Evolutionary conservation across 2,797 vertebrate genomes (phyloP).

Genomic region (Erpetoichthys calabaricus): DNA sequence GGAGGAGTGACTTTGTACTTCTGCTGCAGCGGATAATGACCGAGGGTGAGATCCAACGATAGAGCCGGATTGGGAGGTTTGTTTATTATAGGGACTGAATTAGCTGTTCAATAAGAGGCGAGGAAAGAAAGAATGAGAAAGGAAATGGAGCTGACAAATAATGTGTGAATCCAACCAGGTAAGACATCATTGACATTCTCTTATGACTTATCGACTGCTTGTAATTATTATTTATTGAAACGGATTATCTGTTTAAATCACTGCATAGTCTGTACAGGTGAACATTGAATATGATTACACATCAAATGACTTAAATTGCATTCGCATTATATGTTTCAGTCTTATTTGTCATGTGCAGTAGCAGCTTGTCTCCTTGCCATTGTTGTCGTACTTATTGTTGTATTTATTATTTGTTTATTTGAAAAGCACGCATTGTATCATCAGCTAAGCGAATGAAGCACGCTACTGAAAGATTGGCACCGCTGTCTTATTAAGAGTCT

Average conservation of each 20-base stretch:
- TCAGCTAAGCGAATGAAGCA: no score
- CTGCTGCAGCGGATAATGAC: constrained; percentile 61
- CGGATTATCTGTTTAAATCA: constrained; percentile 13
- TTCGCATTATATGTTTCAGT: no score
- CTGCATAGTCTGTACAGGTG: constrained; percentile 23
- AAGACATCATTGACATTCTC: constrained; percentile 23
- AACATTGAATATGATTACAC: constrained; percentile 1
- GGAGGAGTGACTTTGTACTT: constrained; percentile 46
- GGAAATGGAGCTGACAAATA: constrained; percentile 31
- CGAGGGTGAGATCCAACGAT: constrained; percentile 44
- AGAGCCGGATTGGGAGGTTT: constrained; percentile 29
- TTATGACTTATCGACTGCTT: not conserved
- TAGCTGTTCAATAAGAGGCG: constrained; percentile 36
- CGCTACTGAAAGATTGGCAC: no score
- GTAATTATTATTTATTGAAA: constrained; percentile 5
- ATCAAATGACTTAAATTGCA: no score
- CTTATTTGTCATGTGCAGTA: no score
- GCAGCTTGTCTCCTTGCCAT: no score
- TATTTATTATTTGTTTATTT: no score
- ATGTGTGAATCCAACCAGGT: constrained; percentile 45
- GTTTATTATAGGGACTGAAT: constrained; percentile 34
- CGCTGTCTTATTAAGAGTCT: no score
- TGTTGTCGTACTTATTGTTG: no score
- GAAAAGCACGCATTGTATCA: no score
- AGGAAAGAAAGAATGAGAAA: constrained; percentile 19